Percentiles rank a stretch among this genome's conserved stretches.
Evolutionary conservation across 1,140 invertebrate genomes (phyloP).

Genomic region (Hetaerina americana): DNA sequence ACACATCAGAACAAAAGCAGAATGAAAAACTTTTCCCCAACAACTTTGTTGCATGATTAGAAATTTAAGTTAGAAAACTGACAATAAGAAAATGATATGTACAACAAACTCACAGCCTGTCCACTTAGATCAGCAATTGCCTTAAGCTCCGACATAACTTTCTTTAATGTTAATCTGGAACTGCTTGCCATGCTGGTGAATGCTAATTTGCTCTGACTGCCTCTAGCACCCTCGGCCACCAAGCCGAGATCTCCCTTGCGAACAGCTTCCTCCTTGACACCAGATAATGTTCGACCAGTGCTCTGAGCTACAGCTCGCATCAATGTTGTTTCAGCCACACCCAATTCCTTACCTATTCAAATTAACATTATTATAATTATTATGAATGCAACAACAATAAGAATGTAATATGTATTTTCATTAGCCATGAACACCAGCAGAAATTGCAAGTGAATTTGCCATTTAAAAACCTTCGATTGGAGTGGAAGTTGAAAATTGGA

Average conservation of each 20-base stretch:
- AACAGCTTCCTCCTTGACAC: slow-evolving; percentile 73
- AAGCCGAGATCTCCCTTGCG: slow-evolving; percentile 78
- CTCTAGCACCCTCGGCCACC: slow-evolving; percentile 62
- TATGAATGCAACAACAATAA: slow-evolving; percentile 1
- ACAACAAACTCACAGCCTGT: slow-evolving; percentile 42
- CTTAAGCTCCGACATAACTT: slow-evolving; percentile 75
- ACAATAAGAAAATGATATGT: too few relatives aligned
- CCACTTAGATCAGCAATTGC: slow-evolving; percentile 86
- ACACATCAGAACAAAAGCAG: too few relatives aligned
- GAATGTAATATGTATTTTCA: slow-evolving; percentile 3
- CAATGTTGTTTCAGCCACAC: slow-evolving; percentile 84
- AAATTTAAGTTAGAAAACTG: too few relatives aligned
- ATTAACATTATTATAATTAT: slow-evolving; percentile 24
- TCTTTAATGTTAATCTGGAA: slow-evolving; percentile 45
- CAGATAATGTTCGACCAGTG: slow-evolving; percentile 72
- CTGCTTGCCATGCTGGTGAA: slow-evolving; percentile 30
- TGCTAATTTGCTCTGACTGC: background rate
- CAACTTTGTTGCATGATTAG: too few relatives aligned
- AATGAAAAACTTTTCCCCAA: too few relatives aligned
- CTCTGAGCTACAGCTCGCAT: slow-evolving; percentile 92
- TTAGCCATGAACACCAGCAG: background rate
- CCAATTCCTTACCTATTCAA: slow-evolving; percentile 60
- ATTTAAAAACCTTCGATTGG: too few relatives aligned
- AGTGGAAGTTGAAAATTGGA: too few relatives aligned
- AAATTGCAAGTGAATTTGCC: background rate